Conservation (phyloP, 2,797 vertebrate genomes). For the Poecilia velifera region DNA sequence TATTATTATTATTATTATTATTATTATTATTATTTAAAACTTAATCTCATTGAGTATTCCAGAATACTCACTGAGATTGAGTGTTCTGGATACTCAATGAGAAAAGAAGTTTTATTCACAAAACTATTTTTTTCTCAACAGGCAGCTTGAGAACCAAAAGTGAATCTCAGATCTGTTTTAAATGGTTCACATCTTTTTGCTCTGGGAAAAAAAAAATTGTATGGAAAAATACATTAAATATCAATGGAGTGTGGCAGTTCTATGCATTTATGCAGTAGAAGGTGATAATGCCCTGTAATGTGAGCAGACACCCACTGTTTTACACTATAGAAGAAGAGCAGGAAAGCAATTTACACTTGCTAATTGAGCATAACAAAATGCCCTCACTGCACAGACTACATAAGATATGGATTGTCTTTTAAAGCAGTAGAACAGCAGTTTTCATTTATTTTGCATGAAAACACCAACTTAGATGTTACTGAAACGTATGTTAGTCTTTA, state of each 20-base stretch:
- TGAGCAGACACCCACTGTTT: background rate
- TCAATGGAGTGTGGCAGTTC: background rate
- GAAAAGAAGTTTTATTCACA: background rate
- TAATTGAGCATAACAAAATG: background rate
- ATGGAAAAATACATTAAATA: background rate
- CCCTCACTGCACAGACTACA: background rate
- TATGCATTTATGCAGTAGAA: background rate
- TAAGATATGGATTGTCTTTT: background rate
- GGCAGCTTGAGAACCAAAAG: background rate
- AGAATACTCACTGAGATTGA: background rate
- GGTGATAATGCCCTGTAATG: background rate
- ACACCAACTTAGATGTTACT: background rate
- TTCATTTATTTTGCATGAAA: background rate
- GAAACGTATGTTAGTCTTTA: background rate
- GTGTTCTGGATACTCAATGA: too few relatives aligned
- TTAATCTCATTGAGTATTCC: background rate
- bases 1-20: too few relatives aligned
- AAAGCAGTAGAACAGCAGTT: background rate
- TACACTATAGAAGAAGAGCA: background rate
- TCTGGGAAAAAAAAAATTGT: background rate
- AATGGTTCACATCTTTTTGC: background rate
- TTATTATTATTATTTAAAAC: background rate
- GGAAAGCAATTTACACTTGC: background rate
- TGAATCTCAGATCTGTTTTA: background rate
- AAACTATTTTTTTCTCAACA: background rate